These are phyloP conservation scores for Nephrotoma flavescens DNA, from an alignment of 2,888 invertebrate species.

Conservation along the genomic window DNA sequence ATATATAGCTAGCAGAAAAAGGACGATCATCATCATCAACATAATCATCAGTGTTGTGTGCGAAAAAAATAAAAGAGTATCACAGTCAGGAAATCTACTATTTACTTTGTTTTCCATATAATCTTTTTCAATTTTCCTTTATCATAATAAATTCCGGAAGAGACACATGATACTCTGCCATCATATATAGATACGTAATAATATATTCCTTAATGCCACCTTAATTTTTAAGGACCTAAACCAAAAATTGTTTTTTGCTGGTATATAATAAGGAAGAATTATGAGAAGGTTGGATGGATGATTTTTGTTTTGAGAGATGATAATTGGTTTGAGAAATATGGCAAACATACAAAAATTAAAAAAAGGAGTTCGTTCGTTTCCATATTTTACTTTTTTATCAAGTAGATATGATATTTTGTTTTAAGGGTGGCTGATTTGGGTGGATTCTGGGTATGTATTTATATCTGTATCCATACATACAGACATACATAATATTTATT, in stretches of 20 bases:
- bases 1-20: not conserved
- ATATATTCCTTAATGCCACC: not conserved
- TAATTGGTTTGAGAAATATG: conserved; percentile 2
- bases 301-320: not conserved
- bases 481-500: not conserved
- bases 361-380: not conserved
- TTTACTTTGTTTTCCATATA: not conserved
- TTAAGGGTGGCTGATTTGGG: not conserved
- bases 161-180: not conserved
- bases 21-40: not conserved
- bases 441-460: not conserved
- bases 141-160: not conserved
- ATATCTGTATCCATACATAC: not conserved
- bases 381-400: not conserved
- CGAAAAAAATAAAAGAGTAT: not conserved
- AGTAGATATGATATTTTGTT: not conserved
- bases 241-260: not conserved
- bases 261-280: not conserved
- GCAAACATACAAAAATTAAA: not conserved
- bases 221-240: not conserved
- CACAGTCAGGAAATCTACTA: not conserved
- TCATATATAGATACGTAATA: not conserved
- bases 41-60: not conserved
- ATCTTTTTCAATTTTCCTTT: not conserved
- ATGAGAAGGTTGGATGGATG: conserved; percentile 4